A percentile compares a stretch with the other conserved stretches of the same genome.
phyloP scores from a whole-genome alignment of 2,888 invertebrate species.

The Noctuana brunneofusca region DNA sequence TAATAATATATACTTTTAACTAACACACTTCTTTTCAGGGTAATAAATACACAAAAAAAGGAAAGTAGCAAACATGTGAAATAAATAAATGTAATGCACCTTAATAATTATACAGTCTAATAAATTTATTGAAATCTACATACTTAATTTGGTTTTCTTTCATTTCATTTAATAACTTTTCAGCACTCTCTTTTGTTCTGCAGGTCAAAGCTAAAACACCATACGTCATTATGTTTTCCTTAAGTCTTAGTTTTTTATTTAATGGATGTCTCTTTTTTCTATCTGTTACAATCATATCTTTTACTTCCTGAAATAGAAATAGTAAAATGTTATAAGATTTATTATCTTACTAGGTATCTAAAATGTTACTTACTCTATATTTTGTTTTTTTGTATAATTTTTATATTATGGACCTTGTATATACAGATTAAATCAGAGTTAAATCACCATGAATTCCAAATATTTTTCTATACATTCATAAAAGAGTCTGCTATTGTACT shows the following conservation, averaged over 20 bases:
- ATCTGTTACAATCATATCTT: slow-evolving; percentile 80
- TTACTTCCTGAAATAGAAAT: slow-evolving; percentile 74
- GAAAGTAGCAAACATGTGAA: too few relatives aligned
- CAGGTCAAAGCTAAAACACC: slow-evolving; percentile 93
- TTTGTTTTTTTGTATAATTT: too few relatives aligned
- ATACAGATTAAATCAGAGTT: too few relatives aligned
- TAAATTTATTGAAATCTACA: slow-evolving; percentile 17
- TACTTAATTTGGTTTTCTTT: slow-evolving; percentile 85
- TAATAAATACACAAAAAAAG: too few relatives aligned
- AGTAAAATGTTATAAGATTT: not conserved
- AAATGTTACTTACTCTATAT: not conserved
- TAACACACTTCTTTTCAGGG: too few relatives aligned
- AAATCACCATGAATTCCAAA: too few relatives aligned
- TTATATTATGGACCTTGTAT: too few relatives aligned
- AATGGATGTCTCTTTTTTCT: slow-evolving; percentile 57
- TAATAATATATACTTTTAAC: too few relatives aligned
- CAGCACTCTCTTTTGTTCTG: slow-evolving; percentile 83
- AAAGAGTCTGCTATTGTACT: not conserved
- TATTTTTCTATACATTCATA: too few relatives aligned
- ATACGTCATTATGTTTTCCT: slow-evolving; percentile 91
- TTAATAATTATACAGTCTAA: too few relatives aligned
- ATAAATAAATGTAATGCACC: too few relatives aligned
- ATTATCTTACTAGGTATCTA: not conserved
- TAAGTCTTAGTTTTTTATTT: slow-evolving; percentile 74
- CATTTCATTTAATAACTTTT: slow-evolving; percentile 87